Base-by-base conservation (phyloP, 1,140 invertebrate species). In the Drosophila rufa region DNA sequence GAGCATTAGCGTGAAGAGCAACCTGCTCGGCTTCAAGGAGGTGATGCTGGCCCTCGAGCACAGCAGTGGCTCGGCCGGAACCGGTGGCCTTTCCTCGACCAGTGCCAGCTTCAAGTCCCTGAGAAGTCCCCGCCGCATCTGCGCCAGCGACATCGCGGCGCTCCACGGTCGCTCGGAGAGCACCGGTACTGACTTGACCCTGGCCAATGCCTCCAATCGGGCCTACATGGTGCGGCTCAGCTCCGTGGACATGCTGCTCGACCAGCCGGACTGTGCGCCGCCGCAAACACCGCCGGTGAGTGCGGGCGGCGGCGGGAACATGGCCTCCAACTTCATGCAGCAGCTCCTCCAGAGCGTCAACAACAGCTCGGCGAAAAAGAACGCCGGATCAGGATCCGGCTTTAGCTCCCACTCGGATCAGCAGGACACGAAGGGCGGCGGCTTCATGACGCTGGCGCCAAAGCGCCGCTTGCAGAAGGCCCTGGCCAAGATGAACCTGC, bases 1-100 rank as follows among this genome's bases (percentile, higher is more conserved):
- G 45, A 98, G 97, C 92, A 97, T 99, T 79, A 98, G 97, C 45
- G 98, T 99, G 15, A 99, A 99, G 94, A 99, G 98, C 79, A 99
- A 99, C 95, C 95, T 99, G 73, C 94, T 99, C 73, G 93, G 94
- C 40, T 95, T 96, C 90, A 95, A 95, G 93, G 97, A 98, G 94
- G 97, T 98, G 95, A 94, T 98, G 70, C 95, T 96, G 87, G 96
- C 96, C 67, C 96, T 97, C 42, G 97, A 98, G 73, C 66, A 85
- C 14, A 97, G 97, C 93, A 71, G 80, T 15, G 76, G 76, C 9
- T 42, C 64, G 30, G 95, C 53, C 11, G 64, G 77, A 9, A 33
- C 70, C 1, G 75, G 75, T 17, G 55, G 77, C 8, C 48, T 73
- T 12, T 69, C 83, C 2, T 30, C 55, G 0, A 64, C 73, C 51